Conservation (phyloP, 2,797 vertebrate genomes). For the Rhyacichthys aspro region DNA sequence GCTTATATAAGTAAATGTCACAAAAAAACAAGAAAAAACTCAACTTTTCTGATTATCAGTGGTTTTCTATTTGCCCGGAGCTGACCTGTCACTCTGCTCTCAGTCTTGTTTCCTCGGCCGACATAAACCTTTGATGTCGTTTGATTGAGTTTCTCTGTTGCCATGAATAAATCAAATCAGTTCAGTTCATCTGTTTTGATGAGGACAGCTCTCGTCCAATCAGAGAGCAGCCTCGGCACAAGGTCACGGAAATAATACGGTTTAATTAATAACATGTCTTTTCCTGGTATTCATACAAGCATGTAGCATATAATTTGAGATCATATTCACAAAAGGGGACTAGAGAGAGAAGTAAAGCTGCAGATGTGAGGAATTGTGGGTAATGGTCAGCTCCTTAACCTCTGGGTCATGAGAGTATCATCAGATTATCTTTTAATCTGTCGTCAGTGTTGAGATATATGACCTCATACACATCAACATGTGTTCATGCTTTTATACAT, state of each 20-base stretch:
- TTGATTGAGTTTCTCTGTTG: slow-evolving; percentile 52
- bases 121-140: slow-evolving; percentile 49
- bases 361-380: slow-evolving; percentile 3
- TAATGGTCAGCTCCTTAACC: slow-evolving; percentile 9
- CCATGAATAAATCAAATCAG: slow-evolving; percentile 53
- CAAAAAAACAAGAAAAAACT: no score
- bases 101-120: slow-evolving; percentile 27
- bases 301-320: neutral
- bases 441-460: neutral
- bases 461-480: neutral
- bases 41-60: neutral
- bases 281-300: neutral
- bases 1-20: no score
- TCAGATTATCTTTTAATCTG: slow-evolving; percentile 13
- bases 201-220: slow-evolving; percentile 5
- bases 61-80: neutral
- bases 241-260: slow-evolving; percentile 3
- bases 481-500: slow-evolving; percentile 1
- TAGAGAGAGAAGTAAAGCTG: neutral
- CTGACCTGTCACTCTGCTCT: slow-evolving; percentile 4
- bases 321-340: neutral
- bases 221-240: slow-evolving; percentile 4
- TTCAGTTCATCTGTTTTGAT: slow-evolving; percentile 20
- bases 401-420: slow-evolving; percentile 6
- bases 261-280: slow-evolving; percentile 5